phyloP scores from a whole-genome alignment of 2,113 vertebrate genomes.

The Oncorhynchus mykiss region DNA sequence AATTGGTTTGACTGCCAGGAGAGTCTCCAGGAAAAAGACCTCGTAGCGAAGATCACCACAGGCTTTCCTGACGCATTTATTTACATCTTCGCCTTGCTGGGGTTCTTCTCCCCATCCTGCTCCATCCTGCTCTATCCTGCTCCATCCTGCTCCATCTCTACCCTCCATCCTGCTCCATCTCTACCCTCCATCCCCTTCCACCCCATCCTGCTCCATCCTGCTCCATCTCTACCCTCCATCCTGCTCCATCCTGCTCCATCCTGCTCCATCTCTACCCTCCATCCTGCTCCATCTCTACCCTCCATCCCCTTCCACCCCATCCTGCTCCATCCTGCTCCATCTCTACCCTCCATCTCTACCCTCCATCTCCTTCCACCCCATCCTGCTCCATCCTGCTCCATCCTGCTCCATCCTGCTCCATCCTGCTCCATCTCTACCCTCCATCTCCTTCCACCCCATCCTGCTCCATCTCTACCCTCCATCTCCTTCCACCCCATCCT shows the following conservation, averaged over 20 bases:
- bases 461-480: not conserved
- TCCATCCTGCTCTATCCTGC: constrained; percentile 17
- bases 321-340: too few relatives aligned
- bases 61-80: constrained; percentile 62
- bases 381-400: constrained; percentile 20
- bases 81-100: constrained; percentile 53
- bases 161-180: not conserved
- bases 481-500: not conserved
- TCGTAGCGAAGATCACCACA: constrained; percentile 1
- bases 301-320: too few relatives aligned
- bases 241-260: not conserved
- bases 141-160: constrained; percentile 10
- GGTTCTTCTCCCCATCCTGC: constrained; percentile 55
- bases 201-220: not conserved
- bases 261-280: too few relatives aligned
- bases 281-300: too few relatives aligned
- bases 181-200: constrained; percentile 2
- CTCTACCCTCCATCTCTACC: too few relatives aligned
- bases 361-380: not conserved
- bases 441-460: not conserved
- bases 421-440: not conserved
- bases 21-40: constrained; percentile 60
- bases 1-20: constrained; percentile 77
- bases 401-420: constrained; percentile 3
- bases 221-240: not conserved